Percentiles rank a stretch among this genome's conserved stretches.
These are phyloP conservation scores for Aurelia coerulea DNA, from an alignment of 30 jellyfish, hydroid and myxozoan genomes.

Conservation along the genomic window DNA sequence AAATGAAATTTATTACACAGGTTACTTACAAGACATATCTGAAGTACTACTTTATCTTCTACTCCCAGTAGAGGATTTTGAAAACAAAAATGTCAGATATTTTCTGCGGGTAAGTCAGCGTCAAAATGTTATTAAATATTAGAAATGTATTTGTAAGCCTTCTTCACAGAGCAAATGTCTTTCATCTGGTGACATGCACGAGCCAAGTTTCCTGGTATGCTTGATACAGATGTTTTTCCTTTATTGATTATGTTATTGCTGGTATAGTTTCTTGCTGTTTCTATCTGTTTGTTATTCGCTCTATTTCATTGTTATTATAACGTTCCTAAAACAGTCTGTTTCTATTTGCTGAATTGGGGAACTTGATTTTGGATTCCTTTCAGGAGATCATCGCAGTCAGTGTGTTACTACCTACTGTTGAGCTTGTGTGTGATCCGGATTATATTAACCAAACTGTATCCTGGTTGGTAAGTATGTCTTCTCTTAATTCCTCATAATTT, in stretches of 20 bases:
- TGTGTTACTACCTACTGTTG: constrained; percentile 92
- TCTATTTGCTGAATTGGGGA: too few relatives aligned
- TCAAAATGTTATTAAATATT: neutral
- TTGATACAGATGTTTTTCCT: too few relatives aligned
- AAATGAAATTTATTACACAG: neutral
- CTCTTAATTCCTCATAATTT: neutral
- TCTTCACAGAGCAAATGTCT: neutral
- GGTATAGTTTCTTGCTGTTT: too few relatives aligned
- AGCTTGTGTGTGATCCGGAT: constrained; percentile 96
- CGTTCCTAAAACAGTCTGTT: neutral
- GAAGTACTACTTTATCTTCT: constrained; percentile 88
- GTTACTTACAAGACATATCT: constrained; percentile 87
- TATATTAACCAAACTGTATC: constrained; percentile 93
- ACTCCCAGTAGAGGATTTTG: constrained; percentile 88
- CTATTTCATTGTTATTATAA: neutral
- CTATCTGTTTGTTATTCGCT: too few relatives aligned
- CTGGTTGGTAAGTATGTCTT: constrained; percentile 80
- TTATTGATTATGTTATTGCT: too few relatives aligned
- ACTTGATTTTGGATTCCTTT: neutral
- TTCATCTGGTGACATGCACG: too few relatives aligned
- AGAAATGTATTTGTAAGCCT: neutral
- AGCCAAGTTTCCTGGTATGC: too few relatives aligned
- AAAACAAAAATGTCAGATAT: constrained; percentile 63
- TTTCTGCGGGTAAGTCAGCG: constrained; percentile 60
- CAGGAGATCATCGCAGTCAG: constrained; percentile 90